Evolutionary conservation across 2,888 invertebrate genomes (phyloP).

Genomic region (Melanophora roralis): DNA sequence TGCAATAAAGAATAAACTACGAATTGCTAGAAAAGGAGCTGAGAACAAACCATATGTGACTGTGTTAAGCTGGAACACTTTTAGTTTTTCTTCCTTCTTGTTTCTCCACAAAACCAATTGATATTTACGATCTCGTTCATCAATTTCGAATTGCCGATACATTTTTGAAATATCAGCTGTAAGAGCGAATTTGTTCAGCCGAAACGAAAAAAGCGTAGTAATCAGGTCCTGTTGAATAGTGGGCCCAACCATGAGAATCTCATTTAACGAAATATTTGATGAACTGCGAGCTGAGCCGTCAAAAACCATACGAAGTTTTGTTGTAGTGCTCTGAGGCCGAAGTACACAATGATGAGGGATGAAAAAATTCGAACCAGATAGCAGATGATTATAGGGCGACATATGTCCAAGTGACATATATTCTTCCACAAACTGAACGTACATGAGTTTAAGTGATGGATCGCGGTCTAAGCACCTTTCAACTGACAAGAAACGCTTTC

Average conservation of each 20-base stretch:
- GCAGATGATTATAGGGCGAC: background rate
- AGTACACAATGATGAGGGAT: conserved; percentile 47
- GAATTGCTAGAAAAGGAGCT: too few relatives aligned
- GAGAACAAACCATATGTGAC: too few relatives aligned
- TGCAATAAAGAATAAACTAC: conserved; percentile 39
- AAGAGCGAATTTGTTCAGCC: conserved; percentile 39
- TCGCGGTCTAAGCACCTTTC: conserved; percentile 38
- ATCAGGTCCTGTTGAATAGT: conserved; percentile 50
- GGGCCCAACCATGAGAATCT: conserved; percentile 46
- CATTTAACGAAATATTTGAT: conserved; percentile 30
- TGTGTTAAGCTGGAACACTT: conserved; percentile 48
- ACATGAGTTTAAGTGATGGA: background rate
- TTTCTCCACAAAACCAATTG: conserved; percentile 61
- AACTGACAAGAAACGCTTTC: conserved; percentile 29
- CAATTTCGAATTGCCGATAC: conserved; percentile 55
- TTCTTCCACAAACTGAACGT: conserved; percentile 28
- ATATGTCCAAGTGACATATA: conserved; percentile 35
- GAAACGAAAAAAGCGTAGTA: too few relatives aligned
- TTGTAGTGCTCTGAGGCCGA: too few relatives aligned
- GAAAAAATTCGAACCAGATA: conserved; percentile 20
- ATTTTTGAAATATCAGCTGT: conserved; percentile 60
- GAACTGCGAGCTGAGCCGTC: conserved; percentile 35
- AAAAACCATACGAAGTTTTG: too few relatives aligned
- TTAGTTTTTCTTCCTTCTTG: conserved; percentile 15
- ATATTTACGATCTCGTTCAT: conserved; percentile 44